Percentiles rank a stretch among this genome's conserved stretches.
phyloP scores from a whole-genome alignment of 2,797 vertebrate genomes.

The Tapirus indicus region DNA sequence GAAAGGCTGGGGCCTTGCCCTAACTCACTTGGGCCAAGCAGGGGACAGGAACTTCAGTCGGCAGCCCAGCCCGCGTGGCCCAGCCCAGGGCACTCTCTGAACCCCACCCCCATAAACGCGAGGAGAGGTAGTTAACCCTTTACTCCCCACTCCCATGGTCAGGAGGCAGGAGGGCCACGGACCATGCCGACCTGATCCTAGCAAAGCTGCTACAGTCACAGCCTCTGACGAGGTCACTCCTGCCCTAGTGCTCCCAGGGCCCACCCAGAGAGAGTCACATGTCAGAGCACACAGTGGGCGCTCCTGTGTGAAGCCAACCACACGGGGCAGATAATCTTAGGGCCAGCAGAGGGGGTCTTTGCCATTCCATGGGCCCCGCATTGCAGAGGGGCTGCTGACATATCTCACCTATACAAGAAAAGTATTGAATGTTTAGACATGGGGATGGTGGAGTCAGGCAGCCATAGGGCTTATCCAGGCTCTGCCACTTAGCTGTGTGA shows the following conservation, averaged over 20 bases:
- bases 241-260: not conserved
- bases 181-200: not conserved
- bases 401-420: not conserved
- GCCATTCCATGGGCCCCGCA: not conserved
- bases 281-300: not conserved
- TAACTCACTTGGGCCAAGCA: not conserved
- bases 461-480: not conserved
- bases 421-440: not conserved
- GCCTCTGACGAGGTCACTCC: not conserved
- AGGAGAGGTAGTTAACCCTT: conserved; percentile 54
- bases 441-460: not conserved
- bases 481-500: not conserved
- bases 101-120: not conserved
- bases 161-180: not conserved
- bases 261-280: not conserved
- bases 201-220: not conserved
- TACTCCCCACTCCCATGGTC: not conserved
- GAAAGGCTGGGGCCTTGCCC: not conserved
- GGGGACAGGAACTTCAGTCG: not conserved
- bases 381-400: not conserved
- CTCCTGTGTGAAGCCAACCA: not conserved
- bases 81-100: not conserved
- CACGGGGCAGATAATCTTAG: not conserved
- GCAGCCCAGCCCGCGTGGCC: not conserved
- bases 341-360: not conserved